Conservation (phyloP, 2,888 invertebrate species). For the Microplitis deprimator region DNA sequence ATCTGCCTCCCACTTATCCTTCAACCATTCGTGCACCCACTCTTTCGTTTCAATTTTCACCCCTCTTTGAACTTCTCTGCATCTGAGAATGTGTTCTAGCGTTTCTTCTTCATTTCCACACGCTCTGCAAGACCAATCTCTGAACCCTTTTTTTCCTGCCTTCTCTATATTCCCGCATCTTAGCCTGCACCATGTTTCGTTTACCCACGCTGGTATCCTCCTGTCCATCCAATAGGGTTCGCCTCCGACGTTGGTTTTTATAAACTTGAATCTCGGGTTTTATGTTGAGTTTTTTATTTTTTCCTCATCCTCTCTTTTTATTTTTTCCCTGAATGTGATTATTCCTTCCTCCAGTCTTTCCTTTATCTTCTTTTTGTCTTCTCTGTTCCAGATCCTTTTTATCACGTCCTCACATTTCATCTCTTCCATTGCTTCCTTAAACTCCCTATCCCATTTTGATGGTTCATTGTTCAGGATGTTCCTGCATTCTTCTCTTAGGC, state of each 20-base stretch:
- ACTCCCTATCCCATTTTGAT: slow-evolving; percentile 21
- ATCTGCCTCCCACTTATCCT: too few relatives aligned
- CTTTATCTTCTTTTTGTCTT: not conserved
- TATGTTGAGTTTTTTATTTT: not conserved
- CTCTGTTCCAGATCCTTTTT: not conserved
- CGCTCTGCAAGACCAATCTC: not conserved
- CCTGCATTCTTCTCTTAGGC: slow-evolving; percentile 22
- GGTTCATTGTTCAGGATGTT: slow-evolving; percentile 16
- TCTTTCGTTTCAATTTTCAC: not conserved
- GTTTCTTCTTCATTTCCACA: not conserved
- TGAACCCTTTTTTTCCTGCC: slow-evolving; percentile 7
- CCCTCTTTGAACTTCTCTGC: not conserved
- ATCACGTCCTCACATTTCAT: slow-evolving; percentile 14
- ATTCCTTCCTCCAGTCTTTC: not conserved
- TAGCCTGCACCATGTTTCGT: not conserved
- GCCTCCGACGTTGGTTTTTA: not conserved
- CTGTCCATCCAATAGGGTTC: not conserved
- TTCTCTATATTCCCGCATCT: not conserved
- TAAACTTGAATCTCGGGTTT: not conserved
- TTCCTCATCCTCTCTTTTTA: not conserved
- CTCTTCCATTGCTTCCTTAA: slow-evolving; percentile 6
- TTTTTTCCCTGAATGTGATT: not conserved
- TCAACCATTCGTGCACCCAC: too few relatives aligned
- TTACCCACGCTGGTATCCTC: not conserved
- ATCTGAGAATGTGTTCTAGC: not conserved